These are phyloP conservation scores for Calliphora vicina DNA, from an alignment of 1,140 invertebrate species.

Conservation along the genomic window DNA sequence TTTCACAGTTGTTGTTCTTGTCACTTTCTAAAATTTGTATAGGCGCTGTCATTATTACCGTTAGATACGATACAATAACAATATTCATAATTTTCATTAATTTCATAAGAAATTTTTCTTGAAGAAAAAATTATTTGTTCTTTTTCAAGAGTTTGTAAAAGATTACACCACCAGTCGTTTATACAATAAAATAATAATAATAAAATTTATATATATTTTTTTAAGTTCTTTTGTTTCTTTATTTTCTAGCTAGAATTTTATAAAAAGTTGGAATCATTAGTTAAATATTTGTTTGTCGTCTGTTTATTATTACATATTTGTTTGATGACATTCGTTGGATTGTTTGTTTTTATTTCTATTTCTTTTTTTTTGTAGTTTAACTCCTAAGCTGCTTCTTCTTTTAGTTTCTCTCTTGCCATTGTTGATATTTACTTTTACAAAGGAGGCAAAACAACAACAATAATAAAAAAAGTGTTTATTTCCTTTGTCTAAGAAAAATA, in stretches of 20 bases:
- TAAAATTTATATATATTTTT: too few relatives aligned
- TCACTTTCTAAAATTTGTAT: neutral
- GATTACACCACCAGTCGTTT: neutral
- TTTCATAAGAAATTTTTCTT: neutral
- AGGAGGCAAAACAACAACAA: neutral
- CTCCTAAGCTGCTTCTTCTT: too few relatives aligned
- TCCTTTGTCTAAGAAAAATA: neutral
- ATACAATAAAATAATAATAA: too few relatives aligned
- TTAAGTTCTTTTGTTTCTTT: too few relatives aligned
- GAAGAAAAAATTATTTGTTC: neutral
- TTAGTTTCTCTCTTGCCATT: neutral
- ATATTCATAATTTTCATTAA: neutral
- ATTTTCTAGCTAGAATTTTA: too few relatives aligned
- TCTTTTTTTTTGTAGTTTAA: neutral
- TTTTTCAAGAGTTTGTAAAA: neutral
- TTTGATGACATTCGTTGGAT: neutral
- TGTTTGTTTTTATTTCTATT: neutral
- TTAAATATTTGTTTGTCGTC: neutral
- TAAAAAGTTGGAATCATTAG: neutral
- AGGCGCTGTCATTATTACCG: neutral
- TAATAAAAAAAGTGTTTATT: neutral
- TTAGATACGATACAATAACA: neutral
- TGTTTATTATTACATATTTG: neutral
- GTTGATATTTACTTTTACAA: neutral
- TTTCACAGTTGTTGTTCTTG: slow-evolving; percentile 19